A percentile compares a stretch with the other conserved stretches of the same genome.
Evolutionary conservation across 2,888 invertebrate genomes (phyloP).

Genomic region (Coecobrya sp.): DNA sequence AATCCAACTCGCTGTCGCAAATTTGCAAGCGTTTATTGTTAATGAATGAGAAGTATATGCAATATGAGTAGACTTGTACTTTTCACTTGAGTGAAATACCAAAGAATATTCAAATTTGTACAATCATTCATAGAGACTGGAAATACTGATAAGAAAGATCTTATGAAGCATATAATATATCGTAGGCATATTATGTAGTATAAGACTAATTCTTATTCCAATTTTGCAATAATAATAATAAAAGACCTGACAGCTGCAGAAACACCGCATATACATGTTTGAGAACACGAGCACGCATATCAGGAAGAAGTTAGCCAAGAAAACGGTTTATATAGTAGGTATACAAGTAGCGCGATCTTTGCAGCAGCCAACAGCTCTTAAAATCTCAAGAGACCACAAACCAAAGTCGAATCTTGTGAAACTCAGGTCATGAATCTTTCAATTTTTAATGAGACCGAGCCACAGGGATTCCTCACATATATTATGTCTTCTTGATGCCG

Average conservation of each 20-base stretch:
- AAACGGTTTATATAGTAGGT: background rate
- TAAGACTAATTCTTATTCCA: background rate
- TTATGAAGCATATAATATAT: background rate
- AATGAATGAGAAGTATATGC: slow-evolving; percentile 11
- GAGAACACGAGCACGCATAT: background rate
- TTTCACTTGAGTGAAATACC: background rate
- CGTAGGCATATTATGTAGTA: background rate
- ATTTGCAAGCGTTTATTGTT: slow-evolving; percentile 33
- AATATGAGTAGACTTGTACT: background rate
- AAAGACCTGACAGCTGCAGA: slow-evolving; percentile 75
- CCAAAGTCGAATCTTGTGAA: slow-evolving; percentile 76
- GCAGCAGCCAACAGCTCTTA: slow-evolving; percentile 56
- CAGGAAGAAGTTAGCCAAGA: slow-evolving; percentile 8
- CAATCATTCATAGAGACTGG: background rate
- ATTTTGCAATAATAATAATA: slow-evolving; percentile 28
- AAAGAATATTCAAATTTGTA: slow-evolving; percentile 5
- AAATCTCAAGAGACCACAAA: slow-evolving; percentile 72
- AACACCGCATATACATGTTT: slow-evolving; percentile 13
- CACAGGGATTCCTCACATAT: slow-evolving; percentile 76
- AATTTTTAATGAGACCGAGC: slow-evolving; percentile 82
- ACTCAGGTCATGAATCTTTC: slow-evolving; percentile 83
- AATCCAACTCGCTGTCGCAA: background rate
- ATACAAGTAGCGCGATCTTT: background rate
- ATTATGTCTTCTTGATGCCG: slow-evolving; percentile 57
- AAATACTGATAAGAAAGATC: slow-evolving; percentile 23